A percentile compares a stretch with the other conserved stretches of the same genome.
Conservation (phyloP, 2,113 vertebrate genomes). For the Psittacula cyanocephala region DNA sequence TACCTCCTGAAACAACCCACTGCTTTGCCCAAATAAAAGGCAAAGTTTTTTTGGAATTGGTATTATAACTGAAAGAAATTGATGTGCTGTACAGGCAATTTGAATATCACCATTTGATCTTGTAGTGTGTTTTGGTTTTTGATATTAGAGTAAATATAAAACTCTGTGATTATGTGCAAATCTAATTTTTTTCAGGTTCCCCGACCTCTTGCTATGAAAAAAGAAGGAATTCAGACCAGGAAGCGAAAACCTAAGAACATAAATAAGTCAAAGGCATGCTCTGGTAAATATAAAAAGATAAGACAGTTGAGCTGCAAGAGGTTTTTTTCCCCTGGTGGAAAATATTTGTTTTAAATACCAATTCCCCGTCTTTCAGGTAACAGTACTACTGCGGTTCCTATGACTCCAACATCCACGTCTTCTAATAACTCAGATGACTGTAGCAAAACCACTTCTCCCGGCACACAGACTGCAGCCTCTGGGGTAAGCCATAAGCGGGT, state of each 20-base stretch:
- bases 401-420: slow-evolving; percentile 97
- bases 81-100: neutral
- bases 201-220: slow-evolving; percentile 98
- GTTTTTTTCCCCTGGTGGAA: neutral
- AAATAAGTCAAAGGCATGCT: slow-evolving; percentile 92
- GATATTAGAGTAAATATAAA: neutral
- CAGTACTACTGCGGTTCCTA: slow-evolving; percentile 87
- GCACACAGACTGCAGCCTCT: slow-evolving; percentile 82
- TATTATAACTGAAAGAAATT: neutral
- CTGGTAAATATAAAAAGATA: slow-evolving; percentile 80
- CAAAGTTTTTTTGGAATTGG: neutral
- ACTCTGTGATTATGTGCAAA: neutral
- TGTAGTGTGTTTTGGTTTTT: neutral
- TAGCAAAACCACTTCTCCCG: slow-evolving; percentile 90
- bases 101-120: neutral
- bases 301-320: neutral
- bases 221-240: slow-evolving; percentile 98
- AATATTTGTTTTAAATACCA: slow-evolving; percentile 1
- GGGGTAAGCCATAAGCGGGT: slow-evolving; percentile 78
- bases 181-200: slow-evolving; percentile 83
- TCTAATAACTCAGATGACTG: slow-evolving; percentile 96
- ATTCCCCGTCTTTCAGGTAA: slow-evolving; percentile 78
- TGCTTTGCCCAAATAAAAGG: neutral
- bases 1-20: neutral
- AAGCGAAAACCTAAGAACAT: slow-evolving; percentile 99